Evolutionary conservation across 2,797 vertebrate species (phyloP).

Genomic region (Myotis findleyi): DNA sequence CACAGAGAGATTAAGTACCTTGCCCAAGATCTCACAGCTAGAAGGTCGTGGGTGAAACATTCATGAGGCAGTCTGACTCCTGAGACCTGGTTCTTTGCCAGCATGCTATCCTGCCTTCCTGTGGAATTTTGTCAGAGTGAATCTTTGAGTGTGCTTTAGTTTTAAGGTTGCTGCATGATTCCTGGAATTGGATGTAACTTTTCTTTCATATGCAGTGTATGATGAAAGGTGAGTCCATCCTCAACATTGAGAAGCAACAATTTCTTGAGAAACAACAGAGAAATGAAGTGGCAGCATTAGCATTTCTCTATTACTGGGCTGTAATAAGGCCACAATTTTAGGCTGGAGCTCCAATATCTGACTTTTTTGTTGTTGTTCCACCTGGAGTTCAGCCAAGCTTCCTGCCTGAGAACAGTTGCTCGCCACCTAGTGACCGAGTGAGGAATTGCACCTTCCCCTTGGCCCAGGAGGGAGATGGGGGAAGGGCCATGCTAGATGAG

Average conservation of each 20-base stretch:
- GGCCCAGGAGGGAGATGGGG: too few relatives aligned
- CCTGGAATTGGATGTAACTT: background rate
- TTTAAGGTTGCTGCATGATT: background rate
- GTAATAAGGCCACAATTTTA: background rate
- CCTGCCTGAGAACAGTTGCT: background rate
- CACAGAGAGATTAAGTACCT: background rate
- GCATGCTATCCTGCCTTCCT: background rate
- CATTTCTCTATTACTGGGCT: background rate
- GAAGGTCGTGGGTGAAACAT: background rate
- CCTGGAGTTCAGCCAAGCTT: background rate
- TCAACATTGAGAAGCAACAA: background rate
- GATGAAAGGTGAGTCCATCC: background rate
- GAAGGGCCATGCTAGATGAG: background rate
- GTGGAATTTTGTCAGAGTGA: background rate
- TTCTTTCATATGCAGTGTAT: background rate
- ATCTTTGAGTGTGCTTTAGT: background rate
- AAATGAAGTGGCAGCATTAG: background rate
- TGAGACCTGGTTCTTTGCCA: background rate
- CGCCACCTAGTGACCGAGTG: constrained; percentile 40
- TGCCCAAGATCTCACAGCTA: background rate
- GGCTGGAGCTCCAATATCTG: background rate
- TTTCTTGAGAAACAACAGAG: background rate
- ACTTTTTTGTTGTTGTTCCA: background rate
- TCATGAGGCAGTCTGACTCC: background rate
- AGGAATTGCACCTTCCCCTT: background rate